Evolutionary conservation across 2,888 invertebrate species (phyloP).

Genomic region (Heliconius ethilla): DNA sequence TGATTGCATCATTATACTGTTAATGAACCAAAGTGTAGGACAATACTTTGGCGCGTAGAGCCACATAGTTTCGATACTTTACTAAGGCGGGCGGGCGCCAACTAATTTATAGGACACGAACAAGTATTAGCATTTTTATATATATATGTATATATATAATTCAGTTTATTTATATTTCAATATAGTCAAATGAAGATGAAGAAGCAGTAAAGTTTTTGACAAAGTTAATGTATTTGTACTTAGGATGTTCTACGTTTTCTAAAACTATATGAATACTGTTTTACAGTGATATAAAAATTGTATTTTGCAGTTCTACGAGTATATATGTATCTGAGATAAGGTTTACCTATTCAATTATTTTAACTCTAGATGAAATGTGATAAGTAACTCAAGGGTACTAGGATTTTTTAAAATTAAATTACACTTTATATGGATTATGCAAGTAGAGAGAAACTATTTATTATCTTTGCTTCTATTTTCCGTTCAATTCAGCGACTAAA

Average conservation of each 20-base stretch:
- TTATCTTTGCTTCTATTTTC: neutral
- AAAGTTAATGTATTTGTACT: neutral
- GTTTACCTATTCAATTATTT: no score
- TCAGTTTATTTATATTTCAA: neutral
- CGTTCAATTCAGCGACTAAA: neutral
- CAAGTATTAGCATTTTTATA: constrained; percentile 20
- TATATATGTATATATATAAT: neutral
- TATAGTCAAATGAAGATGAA: neutral
- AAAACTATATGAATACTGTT: no score
- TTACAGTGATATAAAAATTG: no score
- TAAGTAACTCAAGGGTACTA: neutral
- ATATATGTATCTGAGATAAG: no score
- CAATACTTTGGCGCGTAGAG: constrained; percentile 40
- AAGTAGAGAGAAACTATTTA: no score
- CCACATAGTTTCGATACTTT: constrained; percentile 29
- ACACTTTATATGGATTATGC: no score
- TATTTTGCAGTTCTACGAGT: no score
- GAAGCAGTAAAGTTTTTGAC: neutral
- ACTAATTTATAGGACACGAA: constrained; percentile 34
- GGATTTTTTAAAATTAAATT: neutral
- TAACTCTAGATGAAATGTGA: no score
- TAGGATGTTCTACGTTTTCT: no score
- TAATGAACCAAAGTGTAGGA: constrained; percentile 28
- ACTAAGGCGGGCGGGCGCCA: constrained; percentile 36
- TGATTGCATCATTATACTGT: constrained; percentile 38